phyloP scores from a whole-genome alignment of 2,113 vertebrate species.

The Bungarus multicinctus region DNA sequence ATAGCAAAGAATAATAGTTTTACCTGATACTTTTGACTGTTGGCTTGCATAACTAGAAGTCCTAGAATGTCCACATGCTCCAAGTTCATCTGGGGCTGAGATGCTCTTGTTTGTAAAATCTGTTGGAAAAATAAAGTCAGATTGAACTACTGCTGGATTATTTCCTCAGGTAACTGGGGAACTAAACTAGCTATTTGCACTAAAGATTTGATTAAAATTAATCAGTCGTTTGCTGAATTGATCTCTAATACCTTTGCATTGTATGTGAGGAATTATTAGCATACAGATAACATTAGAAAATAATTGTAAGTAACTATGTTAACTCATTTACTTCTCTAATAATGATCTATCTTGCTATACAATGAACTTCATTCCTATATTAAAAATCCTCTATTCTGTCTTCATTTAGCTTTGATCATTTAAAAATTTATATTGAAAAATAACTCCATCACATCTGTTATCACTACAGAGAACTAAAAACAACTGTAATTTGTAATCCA shows the following conservation, averaged over 20 bases:
- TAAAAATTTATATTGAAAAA: neutral
- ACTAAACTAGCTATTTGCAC: neutral
- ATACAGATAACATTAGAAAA: neutral
- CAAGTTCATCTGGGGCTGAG: conserved; percentile 84
- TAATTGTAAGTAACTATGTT: neutral
- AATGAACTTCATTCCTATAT: neutral
- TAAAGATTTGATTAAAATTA: neutral
- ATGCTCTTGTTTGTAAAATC: conserved; percentile 76
- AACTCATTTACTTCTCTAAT: neutral
- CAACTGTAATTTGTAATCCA: neutral
- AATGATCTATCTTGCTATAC: neutral
- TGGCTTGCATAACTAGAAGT: conserved; percentile 91
- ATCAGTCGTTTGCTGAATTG: neutral
- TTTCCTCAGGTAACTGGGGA: neutral
- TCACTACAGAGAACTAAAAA: neutral
- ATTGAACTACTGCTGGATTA: neutral
- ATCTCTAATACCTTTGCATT: neutral
- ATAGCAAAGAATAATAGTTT: neutral
- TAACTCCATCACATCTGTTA: neutral
- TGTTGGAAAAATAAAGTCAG: conserved; percentile 55
- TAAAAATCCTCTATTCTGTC: neutral
- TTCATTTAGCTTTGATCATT: neutral
- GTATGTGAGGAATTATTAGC: neutral
- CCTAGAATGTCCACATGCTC: conserved; percentile 85
- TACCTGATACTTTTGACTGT: conserved; percentile 94